These are phyloP conservation scores for Andinoacara biseriatus DNA, from an alignment of 2,113 vertebrate genomes.

Conservation along the genomic window DNA sequence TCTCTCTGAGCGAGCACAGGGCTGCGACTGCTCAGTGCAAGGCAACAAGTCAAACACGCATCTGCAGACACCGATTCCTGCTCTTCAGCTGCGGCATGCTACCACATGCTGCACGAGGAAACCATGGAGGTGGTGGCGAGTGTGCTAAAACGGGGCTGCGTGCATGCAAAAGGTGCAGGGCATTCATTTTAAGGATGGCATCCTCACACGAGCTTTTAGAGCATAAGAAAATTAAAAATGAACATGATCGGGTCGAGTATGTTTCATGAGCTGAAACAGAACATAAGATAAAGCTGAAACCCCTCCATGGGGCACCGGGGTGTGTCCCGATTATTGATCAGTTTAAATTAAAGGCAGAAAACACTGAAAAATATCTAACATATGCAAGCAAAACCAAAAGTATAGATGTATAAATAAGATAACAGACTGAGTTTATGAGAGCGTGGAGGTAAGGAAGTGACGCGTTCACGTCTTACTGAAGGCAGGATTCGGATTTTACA, in stretches of 20 bases:
- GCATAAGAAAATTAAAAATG: too few relatives aligned
- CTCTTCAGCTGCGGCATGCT: background rate
- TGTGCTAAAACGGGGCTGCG: background rate
- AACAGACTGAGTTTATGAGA: background rate
- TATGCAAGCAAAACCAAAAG: background rate
- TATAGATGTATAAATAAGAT: background rate
- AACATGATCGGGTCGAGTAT: too few relatives aligned
- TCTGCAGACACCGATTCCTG: background rate
- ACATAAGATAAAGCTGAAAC: background rate
- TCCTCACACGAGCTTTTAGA: background rate
- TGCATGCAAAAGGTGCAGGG: background rate
- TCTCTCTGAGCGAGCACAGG: background rate
- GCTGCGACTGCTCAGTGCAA: background rate
- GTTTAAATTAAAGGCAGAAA: background rate
- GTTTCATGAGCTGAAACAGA: background rate
- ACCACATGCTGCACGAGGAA: background rate
- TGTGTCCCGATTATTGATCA: background rate
- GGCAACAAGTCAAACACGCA: background rate
- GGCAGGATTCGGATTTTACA: conserved; percentile 96
- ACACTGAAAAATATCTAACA: background rate
- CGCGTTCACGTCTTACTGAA: conserved; percentile 80
- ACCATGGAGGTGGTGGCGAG: background rate
- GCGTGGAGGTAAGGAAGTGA: background rate
- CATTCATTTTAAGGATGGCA: background rate
- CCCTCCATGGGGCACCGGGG: background rate